Evolutionary conservation across 2,113 vertebrate species (phyloP).

Genomic region (Glareola pratincola): DNA sequence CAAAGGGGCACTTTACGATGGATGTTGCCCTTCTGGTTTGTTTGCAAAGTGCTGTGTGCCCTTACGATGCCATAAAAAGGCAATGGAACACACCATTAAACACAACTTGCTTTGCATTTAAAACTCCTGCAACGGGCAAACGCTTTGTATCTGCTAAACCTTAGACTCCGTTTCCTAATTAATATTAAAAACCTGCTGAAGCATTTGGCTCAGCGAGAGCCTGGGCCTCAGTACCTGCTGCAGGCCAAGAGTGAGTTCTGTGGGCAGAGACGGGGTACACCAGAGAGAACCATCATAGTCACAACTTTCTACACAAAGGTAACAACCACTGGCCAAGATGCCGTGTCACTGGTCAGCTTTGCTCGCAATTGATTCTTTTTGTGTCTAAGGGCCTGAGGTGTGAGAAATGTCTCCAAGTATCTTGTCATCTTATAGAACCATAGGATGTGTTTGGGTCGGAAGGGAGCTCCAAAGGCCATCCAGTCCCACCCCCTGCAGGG

Average conservation of each 20-base stretch:
- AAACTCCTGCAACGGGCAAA: not conserved
- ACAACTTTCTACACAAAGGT: not conserved
- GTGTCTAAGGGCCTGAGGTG: not conserved
- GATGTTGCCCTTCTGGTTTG: not conserved
- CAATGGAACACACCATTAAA: not conserved
- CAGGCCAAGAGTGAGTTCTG: not conserved
- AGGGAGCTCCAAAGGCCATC: no score
- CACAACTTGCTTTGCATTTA: not conserved
- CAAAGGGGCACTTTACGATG: not conserved
- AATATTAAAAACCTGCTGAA: accelerated
- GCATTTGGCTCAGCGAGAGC: not conserved
- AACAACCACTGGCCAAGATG: not conserved
- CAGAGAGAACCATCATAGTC: accelerated
- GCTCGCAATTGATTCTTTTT: accelerated
- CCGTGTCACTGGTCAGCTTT: not conserved
- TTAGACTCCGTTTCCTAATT: not conserved
- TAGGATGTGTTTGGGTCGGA: no score
- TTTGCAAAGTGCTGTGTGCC: not conserved
- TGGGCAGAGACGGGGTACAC: accelerated
- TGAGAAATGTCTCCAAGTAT: not conserved
- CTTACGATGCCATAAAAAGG: not conserved
- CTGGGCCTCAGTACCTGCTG: accelerated
- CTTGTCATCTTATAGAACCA: not conserved
- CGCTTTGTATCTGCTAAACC: not conserved
- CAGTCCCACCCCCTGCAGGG: no score